phyloP scores from a whole-genome alignment of 2,888 invertebrate species.

The Chloroclysta siterata region DNA sequence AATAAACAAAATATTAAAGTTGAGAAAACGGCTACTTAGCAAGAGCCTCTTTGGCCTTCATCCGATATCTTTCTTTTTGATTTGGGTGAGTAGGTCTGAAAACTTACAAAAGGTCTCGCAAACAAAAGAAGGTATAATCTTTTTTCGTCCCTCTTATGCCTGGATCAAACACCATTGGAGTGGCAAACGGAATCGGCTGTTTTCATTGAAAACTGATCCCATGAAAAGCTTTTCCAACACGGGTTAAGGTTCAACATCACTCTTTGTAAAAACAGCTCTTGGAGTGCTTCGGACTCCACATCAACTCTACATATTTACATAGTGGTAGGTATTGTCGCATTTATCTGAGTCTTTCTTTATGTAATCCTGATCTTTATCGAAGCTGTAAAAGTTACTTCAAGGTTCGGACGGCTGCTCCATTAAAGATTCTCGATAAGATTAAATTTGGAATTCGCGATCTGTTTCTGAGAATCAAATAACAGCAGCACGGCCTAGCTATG shows the following conservation, averaged over 20 bases:
- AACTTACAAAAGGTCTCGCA: constrained; percentile 38
- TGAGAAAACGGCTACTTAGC: constrained; percentile 13
- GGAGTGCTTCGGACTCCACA: constrained; percentile 15
- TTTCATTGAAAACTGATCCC: constrained; percentile 70
- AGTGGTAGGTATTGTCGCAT: background rate
- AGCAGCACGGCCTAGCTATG: constrained; percentile 50
- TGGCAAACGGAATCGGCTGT: constrained; percentile 58
- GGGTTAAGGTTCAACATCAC: constrained; percentile 50
- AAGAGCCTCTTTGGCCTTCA: constrained; percentile 15
- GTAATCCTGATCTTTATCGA: constrained; percentile 26
- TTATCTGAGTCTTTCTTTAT: background rate
- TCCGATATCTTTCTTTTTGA: constrained; percentile 25
- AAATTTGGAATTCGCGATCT: constrained; percentile 57
- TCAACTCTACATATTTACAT: constrained; percentile 38
- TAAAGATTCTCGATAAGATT: constrained; percentile 54
- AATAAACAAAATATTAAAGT: constrained; percentile 13
- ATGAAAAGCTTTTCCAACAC: constrained; percentile 52
- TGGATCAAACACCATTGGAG: constrained; percentile 50
- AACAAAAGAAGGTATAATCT: constrained; percentile 54
- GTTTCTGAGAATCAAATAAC: constrained; percentile 65
- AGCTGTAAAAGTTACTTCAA: constrained; percentile 43
- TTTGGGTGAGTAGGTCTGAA: constrained; percentile 27
- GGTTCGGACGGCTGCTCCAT: constrained; percentile 42
- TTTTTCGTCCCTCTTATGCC: constrained; percentile 48
- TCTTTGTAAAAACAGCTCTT: constrained; percentile 50